Evolutionary conservation across 2,888 invertebrate genomes (phyloP).

Genomic region (Stenchaetothrips biformis): DNA sequence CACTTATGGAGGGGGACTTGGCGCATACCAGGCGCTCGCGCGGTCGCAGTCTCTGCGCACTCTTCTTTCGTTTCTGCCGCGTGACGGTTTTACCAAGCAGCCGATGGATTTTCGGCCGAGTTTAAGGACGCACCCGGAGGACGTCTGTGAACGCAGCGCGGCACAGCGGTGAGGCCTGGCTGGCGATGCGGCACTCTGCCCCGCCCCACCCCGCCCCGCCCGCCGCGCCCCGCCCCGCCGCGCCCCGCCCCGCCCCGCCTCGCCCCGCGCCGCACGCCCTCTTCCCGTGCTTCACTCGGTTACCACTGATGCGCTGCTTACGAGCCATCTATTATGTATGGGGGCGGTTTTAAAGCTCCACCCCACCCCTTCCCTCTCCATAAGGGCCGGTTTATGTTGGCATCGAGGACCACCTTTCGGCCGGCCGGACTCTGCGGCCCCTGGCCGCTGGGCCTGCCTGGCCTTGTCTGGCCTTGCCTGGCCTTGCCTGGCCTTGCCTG

Average conservation of each 20-base stretch:
- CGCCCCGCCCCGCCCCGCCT: neutral
- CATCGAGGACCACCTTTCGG: too few relatives aligned
- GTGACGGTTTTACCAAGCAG: neutral
- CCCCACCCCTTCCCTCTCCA: constrained; percentile 28
- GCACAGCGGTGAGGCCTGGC: neutral
- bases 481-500: too few relatives aligned
- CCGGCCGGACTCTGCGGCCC: too few relatives aligned
- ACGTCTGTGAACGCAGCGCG: neutral
- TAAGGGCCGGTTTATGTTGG: too few relatives aligned
- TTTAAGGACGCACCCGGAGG: neutral
- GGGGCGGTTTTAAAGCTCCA: constrained; percentile 33
- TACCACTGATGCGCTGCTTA: constrained; percentile 30
- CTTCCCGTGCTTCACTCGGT: constrained; percentile 27
- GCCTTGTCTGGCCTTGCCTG: too few relatives aligned
- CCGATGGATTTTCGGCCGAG: neutral
- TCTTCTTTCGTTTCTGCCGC: too few relatives aligned
- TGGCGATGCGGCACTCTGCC: neutral
- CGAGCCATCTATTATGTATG: constrained; percentile 33
- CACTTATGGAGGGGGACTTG: neutral
- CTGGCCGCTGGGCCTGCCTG: too few relatives aligned
- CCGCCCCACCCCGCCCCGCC: constrained; percentile 22
- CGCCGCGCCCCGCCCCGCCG: neutral
- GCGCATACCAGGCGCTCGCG: too few relatives aligned
- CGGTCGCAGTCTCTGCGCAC: too few relatives aligned
- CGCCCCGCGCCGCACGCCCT: constrained; percentile 24